Conservation (phyloP, 2,113 vertebrate genomes). For the Alosa alosa region DNA sequence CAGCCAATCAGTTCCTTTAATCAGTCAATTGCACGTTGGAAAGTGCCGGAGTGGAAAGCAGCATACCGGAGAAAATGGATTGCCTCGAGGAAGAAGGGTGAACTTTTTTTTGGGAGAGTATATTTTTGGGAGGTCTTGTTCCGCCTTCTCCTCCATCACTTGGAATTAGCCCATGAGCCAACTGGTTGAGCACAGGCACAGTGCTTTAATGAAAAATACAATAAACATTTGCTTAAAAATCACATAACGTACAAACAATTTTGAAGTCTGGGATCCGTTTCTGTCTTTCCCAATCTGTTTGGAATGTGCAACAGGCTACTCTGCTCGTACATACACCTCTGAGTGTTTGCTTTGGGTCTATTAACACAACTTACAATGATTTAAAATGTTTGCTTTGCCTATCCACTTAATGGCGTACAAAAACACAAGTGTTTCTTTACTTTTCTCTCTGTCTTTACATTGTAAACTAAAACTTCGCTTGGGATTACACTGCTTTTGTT, state of each 20-base stretch:
- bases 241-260: constrained; percentile 53
- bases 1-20: neutral
- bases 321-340: constrained; percentile 36
- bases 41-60: neutral
- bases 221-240: constrained; percentile 58
- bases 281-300: constrained; percentile 29
- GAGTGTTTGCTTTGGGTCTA: constrained; percentile 53
- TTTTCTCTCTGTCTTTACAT: neutral
- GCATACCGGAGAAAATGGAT: neutral
- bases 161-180: neutral
- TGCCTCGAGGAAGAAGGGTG: neutral
- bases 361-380: constrained; percentile 48
- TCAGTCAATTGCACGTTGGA: neutral
- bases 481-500: neutral
- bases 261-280: constrained; percentile 45
- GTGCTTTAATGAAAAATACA: constrained; percentile 36
- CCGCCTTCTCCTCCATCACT: neutral
- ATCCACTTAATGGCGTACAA: constrained; percentile 16
- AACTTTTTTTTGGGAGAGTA: too few relatives aligned
- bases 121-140: neutral
- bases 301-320: constrained; percentile 24
- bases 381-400: constrained; percentile 61
- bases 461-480: neutral
- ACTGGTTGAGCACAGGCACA: constrained; percentile 25
- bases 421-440: constrained; percentile 18